phyloP scores from a whole-genome alignment of 2,797 vertebrate genomes.

The Pteropus rufus region DNA sequence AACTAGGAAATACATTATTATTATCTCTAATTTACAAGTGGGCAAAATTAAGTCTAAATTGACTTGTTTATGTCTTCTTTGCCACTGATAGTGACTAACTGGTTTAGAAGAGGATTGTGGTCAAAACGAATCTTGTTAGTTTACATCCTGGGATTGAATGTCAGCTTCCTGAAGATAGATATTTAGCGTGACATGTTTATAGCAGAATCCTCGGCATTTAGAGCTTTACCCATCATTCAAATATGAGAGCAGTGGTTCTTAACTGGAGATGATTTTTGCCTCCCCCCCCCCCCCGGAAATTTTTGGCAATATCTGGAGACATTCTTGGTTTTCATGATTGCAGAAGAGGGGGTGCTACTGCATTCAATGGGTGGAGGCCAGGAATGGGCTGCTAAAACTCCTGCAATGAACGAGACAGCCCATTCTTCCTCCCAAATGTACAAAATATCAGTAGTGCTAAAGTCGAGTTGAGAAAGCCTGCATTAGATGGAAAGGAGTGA shows the following conservation, averaged over 20 bases:
- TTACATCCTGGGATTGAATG: not conserved
- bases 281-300: not conserved
- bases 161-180: not conserved
- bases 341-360: not conserved
- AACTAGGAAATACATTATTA: not conserved
- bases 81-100: not conserved
- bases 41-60: not conserved
- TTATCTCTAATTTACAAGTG: not conserved
- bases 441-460: not conserved
- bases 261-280: not conserved
- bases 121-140: not conserved
- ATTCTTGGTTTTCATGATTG: not conserved
- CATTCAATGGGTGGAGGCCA: not conserved
- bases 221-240: not conserved
- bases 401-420: rapidly evolving
- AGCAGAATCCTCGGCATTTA: not conserved
- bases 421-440: not conserved
- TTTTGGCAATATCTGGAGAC: not conserved
- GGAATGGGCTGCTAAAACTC: not conserved
- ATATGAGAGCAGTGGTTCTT: not conserved
- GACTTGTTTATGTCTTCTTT: not conserved
- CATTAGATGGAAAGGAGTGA: not conserved
- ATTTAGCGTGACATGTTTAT: rapidly evolving
- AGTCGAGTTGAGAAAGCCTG: not conserved
- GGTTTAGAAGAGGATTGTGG: not conserved